phyloP scores from a whole-genome alignment of 1,140 invertebrate genomes.

The Brachionus manjavacas region DNA sequence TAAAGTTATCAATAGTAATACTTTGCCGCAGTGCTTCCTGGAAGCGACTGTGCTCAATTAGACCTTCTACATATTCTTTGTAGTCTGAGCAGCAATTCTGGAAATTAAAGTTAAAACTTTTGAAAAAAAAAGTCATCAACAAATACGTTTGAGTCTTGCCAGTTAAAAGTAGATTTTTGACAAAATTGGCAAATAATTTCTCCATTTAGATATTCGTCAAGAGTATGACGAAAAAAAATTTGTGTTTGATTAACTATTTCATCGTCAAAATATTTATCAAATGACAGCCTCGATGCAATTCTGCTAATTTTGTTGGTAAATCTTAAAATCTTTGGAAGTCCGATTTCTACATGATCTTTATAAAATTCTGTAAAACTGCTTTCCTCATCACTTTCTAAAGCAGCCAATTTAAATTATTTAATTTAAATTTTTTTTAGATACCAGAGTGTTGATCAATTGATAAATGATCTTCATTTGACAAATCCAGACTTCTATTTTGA shows the following conservation, averaged over 20 bases:
- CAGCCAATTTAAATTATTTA: background rate
- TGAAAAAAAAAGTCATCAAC: background rate
- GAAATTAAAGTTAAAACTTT: background rate
- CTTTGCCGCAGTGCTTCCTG: background rate
- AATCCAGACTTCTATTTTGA: background rate
- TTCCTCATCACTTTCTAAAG: background rate
- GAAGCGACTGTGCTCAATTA: background rate
- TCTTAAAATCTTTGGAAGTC: background rate
- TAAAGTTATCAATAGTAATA: slow-evolving; percentile 16
- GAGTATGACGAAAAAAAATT: background rate
- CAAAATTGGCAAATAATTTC: background rate
- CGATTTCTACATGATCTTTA: background rate
- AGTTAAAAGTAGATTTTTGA: background rate
- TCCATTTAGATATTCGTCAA: background rate
- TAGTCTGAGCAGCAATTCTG: background rate
- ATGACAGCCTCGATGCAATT: background rate
- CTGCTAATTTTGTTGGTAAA: background rate
- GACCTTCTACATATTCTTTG: background rate
- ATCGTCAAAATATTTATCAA: background rate
- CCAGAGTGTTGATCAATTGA: background rate
- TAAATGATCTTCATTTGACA: background rate
- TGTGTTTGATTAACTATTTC: background rate
- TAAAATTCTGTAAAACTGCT: background rate
- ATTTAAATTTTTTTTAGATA: background rate
- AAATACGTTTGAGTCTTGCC: background rate